A percentile compares a stretch with the other conserved stretches of the same genome.
Conservation (phyloP, 2,888 invertebrate species). For the Aphodius sticticus region DNA sequence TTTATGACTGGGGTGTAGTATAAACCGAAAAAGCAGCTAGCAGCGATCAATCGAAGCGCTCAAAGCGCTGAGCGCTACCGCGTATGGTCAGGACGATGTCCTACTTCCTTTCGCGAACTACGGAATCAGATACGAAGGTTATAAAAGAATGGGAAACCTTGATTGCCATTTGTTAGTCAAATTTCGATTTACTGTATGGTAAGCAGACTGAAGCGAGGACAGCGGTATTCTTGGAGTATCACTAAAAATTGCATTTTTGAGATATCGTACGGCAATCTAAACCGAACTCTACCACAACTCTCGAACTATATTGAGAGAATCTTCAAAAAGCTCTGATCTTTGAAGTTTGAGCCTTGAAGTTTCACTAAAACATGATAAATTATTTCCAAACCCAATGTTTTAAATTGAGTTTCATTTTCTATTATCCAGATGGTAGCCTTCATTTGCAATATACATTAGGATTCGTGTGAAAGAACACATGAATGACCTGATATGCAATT, state of each 20-base stretch:
- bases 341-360: no score
- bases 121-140: not conserved
- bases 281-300: not conserved
- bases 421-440: no score
- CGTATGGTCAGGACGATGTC: not conserved
- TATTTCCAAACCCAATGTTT: no score
- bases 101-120: not conserved
- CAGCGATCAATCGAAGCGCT: not conserved
- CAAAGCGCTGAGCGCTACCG: not conserved
- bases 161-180: conserved; percentile 4
- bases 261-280: not conserved
- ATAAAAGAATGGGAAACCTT: not conserved
- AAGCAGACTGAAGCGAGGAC: not conserved
- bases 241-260: not conserved
- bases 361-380: no score
- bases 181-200: not conserved
- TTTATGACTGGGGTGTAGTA: not conserved
- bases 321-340: no score
- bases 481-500: no score
- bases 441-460: no score
- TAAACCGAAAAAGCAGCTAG: not conserved
- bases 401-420: no score
- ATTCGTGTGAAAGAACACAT: no score
- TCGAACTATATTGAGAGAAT: no score
- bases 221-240: not conserved